Percentiles rank a stretch among this genome's conserved stretches.
These are phyloP conservation scores for Sinocyclocheilus maitianheensis DNA, from an alignment of 2,113 vertebrate species.

Conservation along the genomic window DNA sequence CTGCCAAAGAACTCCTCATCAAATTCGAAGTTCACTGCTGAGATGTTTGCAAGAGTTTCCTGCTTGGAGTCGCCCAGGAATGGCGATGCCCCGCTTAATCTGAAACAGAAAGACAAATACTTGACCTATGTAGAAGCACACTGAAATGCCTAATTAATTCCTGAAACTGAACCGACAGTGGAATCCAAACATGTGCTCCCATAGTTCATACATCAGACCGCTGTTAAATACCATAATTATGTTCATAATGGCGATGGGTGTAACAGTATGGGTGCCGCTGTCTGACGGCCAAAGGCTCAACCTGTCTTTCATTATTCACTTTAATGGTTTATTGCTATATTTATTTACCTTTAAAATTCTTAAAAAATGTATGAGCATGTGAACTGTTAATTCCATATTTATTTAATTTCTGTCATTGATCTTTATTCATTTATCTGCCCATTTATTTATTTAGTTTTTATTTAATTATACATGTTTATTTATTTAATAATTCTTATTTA, in stretches of 20 bases:
- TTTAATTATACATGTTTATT: too few relatives aligned
- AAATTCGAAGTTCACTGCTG: constrained; percentile 89
- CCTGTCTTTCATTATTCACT: neutral
- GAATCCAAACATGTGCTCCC: constrained; percentile 11
- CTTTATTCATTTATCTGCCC: neutral
- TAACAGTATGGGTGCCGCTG: neutral
- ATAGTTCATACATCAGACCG: neutral
- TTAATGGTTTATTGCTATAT: neutral
- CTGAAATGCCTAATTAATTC: neutral
- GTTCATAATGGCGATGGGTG: neutral
- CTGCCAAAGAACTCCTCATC: constrained; percentile 95
- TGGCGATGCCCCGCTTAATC: constrained; percentile 93
- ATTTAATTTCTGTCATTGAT: neutral
- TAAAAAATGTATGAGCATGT: neutral
- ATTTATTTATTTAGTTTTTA: too few relatives aligned
- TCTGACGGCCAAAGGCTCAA: neutral
- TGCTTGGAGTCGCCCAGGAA: constrained; percentile 96
- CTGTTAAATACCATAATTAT: neutral
- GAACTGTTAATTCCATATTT: neutral
- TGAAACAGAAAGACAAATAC: constrained; percentile 60
- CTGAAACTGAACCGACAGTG: neutral
- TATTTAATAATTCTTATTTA: too few relatives aligned
- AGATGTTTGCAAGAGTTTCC: constrained; percentile 93
- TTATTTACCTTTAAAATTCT: neutral
- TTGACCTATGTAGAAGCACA: neutral